A percentile compares a stretch with the other conserved stretches of the same genome.
These are phyloP conservation scores for Nasonia vitripennis DNA, from an alignment of 1,140 invertebrate genomes.

Conservation along the genomic window DNA sequence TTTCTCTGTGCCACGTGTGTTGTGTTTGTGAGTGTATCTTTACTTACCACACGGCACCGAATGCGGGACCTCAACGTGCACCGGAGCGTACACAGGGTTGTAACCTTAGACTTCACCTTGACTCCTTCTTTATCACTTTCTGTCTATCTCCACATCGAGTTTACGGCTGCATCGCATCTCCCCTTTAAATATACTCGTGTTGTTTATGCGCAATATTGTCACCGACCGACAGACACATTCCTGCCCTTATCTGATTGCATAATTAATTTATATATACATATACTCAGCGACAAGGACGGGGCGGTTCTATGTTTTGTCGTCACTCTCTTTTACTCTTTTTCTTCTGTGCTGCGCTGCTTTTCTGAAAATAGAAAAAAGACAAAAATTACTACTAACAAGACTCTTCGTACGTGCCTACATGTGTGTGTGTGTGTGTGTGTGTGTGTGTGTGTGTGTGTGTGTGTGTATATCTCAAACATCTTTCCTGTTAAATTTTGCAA, in stretches of 20 bases:
- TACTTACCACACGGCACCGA: background rate
- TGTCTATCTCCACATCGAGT: background rate
- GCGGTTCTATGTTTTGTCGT: background rate
- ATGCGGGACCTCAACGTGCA: background rate
- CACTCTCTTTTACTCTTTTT: background rate
- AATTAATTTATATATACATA: background rate
- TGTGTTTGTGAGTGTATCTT: background rate
- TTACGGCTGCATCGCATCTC: background rate
- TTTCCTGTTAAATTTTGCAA: constrained; percentile 12
- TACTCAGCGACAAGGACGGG: constrained; percentile 8
- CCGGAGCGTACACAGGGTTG: constrained; percentile 16
- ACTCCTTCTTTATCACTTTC: background rate
- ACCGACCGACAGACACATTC: constrained; percentile 42
- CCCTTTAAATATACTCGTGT: background rate
- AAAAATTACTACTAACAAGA: constrained; percentile 6
- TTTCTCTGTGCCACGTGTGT: constrained; percentile 5
- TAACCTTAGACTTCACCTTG: constrained; percentile 19
- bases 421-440: too few species aligned
- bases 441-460: too few species aligned
- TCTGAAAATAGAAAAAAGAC: constrained; percentile 6
- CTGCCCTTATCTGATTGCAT: constrained; percentile 7
- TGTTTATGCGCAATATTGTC: background rate
- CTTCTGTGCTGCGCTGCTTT: constrained; percentile 5
- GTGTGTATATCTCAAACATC: constrained; percentile 6
- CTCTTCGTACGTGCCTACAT: constrained; percentile 35